Evolutionary conservation across 2,113 vertebrate species (phyloP), one percentile per base, ranked within the genome.

Genomic region (Hymenochirus boettgeri): DNA sequence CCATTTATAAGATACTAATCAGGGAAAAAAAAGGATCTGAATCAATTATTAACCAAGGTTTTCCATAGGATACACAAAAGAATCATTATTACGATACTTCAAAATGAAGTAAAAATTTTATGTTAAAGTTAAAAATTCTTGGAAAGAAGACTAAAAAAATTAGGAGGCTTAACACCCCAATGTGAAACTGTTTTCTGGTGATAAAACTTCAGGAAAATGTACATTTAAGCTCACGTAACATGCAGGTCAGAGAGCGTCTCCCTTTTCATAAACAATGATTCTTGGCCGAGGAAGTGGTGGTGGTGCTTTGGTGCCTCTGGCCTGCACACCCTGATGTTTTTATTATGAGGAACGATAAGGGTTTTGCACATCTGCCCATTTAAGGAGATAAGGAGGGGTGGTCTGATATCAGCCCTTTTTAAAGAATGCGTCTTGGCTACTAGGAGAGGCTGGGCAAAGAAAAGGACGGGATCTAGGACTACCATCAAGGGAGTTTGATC

Each of bases 401-500:
- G 75, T 75, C 72, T 61, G 58, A 67, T 75, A 29, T 9, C 48
- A 71, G 73, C 75, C 66, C 78, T 77, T 73, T 74, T 72, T 70
- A 72, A 26, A 47, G 70, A 65, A 50, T 71, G 65, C 73, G 71
- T 74, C 65, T 79, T 64, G 70, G 74, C 59, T 82, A 75, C 72
- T 79, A 57, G 72, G 63, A 61, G 72, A 79, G 53, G 81, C 77
- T 69, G 84, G 62, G 74, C 82, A 85, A 33, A 80, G 62, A 23
- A 86, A 50, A 72, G 80, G 77, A 60, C 45, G 71, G 72, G 86
- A 75, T 70, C 83, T 86, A 72, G 77, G 51, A 50, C 69, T 80
- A 71, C 83, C 80, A 61, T 83, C 87, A 79, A 92, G 71, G 76
- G 90, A 92, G 73, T 79, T 86, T 55, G 90, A 95, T 64, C 80